Evolutionary conservation across 2,113 vertebrate species (phyloP), one percentile per base, ranked within the genome.

Genomic region (Saccopteryx bilineata): DNA sequence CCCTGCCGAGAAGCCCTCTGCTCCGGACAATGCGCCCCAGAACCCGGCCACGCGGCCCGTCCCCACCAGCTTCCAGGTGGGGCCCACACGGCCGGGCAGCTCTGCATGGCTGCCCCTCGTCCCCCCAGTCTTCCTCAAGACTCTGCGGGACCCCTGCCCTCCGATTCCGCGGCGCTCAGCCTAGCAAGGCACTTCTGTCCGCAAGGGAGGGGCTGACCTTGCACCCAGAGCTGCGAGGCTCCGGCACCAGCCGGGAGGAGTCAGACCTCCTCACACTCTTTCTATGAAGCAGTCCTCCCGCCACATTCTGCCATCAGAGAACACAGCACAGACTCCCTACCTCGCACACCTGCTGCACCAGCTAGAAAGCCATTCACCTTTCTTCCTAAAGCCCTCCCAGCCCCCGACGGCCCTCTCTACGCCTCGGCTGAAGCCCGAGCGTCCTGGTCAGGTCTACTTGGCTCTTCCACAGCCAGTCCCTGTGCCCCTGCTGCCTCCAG

Each of bases 391-490:
- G 5, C 46, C 28, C 26, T 60, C 46, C 21, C 50, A 61, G 19
- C 7, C 0, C n/a, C 39, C 26, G 60, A n/a, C 17, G 18, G 3
- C 68, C 33, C 52, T 86, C 74, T 75, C 48, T 15, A 54, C 65
- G 85, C 46, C 60, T 79, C 46, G 87, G 24, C 60, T 79, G 48
- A 58, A 90, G 84, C 33, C 63, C 2, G 50, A 65, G 60, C n/a
- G 39, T n/a, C 50, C 12, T 24, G 24, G 48, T 2, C 14, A 26
- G 24, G 63, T 26, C 83, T 4, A 39, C 31, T 39, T 66, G 13
- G 33, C n/a, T 61, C 12, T 23, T 28, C 26, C 17, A 24, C 0
- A 0, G 19, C 14, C 7, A 10, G 65, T 52, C 48, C 31, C n/a
- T 1, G 23, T 6, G 31, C 9, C 10, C 39, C 10, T 33, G 65